Conservation (phyloP, 2,113 vertebrate species). For the Laticauda laticaudata region DNA sequence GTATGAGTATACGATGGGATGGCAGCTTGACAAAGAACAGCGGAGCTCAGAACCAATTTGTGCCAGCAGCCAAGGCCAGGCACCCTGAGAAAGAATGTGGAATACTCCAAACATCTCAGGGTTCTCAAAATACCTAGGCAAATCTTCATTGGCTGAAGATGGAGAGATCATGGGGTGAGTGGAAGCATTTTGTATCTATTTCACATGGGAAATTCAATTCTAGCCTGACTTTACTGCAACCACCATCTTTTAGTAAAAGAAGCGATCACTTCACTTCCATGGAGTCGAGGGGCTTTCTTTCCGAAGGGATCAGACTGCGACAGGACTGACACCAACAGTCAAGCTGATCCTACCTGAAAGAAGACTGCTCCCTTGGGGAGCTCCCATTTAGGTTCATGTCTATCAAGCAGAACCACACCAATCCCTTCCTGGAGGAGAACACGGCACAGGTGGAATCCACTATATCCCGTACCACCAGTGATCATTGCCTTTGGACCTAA, state of each 20-base stretch:
- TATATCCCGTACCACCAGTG: conserved; percentile 90
- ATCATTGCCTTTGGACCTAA: conserved; percentile 71
- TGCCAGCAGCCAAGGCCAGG: no score
- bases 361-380: conserved; percentile 75
- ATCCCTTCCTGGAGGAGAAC: conserved; percentile 75
- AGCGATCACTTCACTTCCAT: not conserved
- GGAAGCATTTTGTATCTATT: not conserved
- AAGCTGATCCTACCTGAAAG: conserved; percentile 75
- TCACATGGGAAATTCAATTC: not conserved
- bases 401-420: conserved; percentile 82
- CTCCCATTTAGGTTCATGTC: conserved; percentile 75
- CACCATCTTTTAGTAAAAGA: not conserved
- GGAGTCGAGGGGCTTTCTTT: not conserved
- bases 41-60: no score
- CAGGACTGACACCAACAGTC: not conserved
- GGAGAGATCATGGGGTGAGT: not conserved
- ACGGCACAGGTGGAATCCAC: conserved; percentile 84
- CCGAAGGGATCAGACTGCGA: not conserved
- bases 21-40: no score
- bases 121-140: not conserved
- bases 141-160: not conserved
- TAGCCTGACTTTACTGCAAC: not conserved
- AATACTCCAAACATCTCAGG: no score
- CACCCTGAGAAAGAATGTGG: no score
- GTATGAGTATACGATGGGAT: no score